These are phyloP conservation scores for Alcis repandata DNA, from an alignment of 2,888 invertebrate genomes.

Conservation along the genomic window DNA sequence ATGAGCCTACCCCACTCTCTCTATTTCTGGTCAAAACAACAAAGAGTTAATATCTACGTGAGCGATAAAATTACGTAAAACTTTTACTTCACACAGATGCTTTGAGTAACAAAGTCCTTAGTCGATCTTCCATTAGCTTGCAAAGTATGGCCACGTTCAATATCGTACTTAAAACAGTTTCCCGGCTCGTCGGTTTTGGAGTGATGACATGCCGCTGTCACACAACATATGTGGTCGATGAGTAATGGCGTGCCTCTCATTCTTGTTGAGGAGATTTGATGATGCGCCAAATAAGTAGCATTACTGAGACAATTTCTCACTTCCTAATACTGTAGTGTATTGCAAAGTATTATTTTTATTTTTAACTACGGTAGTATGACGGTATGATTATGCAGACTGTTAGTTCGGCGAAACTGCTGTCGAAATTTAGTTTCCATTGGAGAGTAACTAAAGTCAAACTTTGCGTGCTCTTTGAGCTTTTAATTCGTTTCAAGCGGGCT, in stretches of 20 bases:
- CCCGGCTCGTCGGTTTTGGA: conserved; percentile 9
- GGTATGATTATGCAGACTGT: background rate
- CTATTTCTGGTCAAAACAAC: too few relatives aligned
- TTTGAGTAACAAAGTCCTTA: background rate
- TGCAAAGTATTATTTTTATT: background rate
- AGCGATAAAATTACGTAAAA: too few relatives aligned
- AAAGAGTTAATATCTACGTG: too few relatives aligned
- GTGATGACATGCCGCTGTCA: conserved; percentile 24
- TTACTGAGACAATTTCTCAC: conserved; percentile 18
- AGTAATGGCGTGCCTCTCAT: conserved; percentile 24
- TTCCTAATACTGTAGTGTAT: conserved; percentile 14
- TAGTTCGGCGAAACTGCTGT: too few relatives aligned
- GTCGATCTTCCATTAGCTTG: background rate
- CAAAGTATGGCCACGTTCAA: conserved; percentile 1
- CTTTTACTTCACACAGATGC: too few relatives aligned
- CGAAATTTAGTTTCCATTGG: too few relatives aligned
- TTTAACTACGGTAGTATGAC: background rate
- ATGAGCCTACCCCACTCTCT: too few relatives aligned
- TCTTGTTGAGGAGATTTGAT: conserved; percentile 21
- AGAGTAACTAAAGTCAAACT: too few relatives aligned
- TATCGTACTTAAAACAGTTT: background rate
- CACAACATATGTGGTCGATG: conserved; percentile 24
- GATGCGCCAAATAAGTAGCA: conserved; percentile 32
- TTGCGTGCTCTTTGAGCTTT: too few relatives aligned
- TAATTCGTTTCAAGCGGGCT: too few relatives aligned